Evolutionary conservation across 2,113 vertebrate species (phyloP).

Genomic region (Chelonoidis abingdonii): DNA sequence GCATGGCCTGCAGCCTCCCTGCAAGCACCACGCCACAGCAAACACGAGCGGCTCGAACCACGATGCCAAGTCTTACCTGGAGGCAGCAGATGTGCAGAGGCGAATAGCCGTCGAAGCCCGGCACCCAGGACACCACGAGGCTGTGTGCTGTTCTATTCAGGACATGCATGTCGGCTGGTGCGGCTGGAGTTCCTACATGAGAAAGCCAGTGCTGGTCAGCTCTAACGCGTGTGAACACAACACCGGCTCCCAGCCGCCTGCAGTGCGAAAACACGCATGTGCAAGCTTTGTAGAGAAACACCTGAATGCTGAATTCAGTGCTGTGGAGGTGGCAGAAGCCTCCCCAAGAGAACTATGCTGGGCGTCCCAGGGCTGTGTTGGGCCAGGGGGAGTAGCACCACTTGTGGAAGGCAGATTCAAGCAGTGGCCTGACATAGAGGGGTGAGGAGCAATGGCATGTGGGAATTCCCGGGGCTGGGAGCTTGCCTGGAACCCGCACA

Average conservation of each 20-base stretch:
- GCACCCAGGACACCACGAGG: slow-evolving; percentile 87
- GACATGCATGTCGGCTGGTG: slow-evolving; percentile 73
- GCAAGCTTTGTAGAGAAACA: neutral
- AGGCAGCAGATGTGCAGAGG: slow-evolving; percentile 83
- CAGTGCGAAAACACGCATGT: neutral
- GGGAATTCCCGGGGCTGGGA: neutral
- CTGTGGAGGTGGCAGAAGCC: neutral
- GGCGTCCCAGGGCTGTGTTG: neutral
- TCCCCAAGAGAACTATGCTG: neutral
- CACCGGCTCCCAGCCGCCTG: neutral
- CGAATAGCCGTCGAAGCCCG: slow-evolving; percentile 90
- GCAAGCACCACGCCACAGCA: neutral
- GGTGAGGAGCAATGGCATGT: neutral
- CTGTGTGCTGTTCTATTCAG: slow-evolving; percentile 79
- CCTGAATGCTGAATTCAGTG: neutral
- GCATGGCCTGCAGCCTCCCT: neutral
- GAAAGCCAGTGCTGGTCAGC: slow-evolving; percentile 9
- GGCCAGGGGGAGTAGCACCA: neutral
- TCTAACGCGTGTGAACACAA: too few relatives aligned
- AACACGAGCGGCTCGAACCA: neutral
- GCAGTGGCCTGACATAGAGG: neutral
- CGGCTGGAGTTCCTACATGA: slow-evolving; percentile 70
- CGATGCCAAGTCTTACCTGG: slow-evolving; percentile 77
- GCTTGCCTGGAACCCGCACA: neutral
- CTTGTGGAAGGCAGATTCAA: neutral